These are phyloP conservation scores for Ondatra zibethicus DNA, from an alignment of 2,113 vertebrate species.

Conservation along the genomic window DNA sequence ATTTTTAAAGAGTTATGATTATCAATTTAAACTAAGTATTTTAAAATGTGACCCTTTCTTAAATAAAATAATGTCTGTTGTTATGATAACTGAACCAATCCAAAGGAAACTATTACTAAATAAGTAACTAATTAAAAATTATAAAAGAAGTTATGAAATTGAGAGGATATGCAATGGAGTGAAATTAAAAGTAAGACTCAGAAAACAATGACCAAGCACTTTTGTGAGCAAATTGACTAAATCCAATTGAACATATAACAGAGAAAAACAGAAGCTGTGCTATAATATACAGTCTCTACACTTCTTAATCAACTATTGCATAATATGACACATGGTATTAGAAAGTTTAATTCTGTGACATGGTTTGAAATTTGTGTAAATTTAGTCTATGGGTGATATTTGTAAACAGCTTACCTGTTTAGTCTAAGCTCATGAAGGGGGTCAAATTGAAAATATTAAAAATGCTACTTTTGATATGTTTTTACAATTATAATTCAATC, in stretches of 20 bases:
- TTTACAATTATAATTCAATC: neutral
- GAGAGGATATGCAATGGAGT: neutral
- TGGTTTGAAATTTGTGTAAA: neutral
- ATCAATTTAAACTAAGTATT: neutral
- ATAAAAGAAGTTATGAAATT: neutral
- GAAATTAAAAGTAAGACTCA: neutral
- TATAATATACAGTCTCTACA: neutral
- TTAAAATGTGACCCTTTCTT: neutral
- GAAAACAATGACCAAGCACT: too few species aligned
- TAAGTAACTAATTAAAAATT: neutral
- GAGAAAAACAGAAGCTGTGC: neutral
- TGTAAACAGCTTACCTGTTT: neutral
- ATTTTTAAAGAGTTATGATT: neutral
- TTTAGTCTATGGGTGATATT: neutral
- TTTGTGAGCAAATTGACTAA: neutral
- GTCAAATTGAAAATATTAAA: neutral
- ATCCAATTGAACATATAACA: neutral
- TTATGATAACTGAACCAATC: neutral
- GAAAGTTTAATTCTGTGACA: neutral
- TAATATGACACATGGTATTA: neutral
- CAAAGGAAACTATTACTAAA: neutral
- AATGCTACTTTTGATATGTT: neutral
- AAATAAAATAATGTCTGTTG: neutral
- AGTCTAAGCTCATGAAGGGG: too few species aligned
- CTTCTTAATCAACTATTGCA: neutral